These are phyloP conservation scores for Merodon equestris DNA, from an alignment of 2,888 invertebrate genomes.

Conservation along the genomic window DNA sequence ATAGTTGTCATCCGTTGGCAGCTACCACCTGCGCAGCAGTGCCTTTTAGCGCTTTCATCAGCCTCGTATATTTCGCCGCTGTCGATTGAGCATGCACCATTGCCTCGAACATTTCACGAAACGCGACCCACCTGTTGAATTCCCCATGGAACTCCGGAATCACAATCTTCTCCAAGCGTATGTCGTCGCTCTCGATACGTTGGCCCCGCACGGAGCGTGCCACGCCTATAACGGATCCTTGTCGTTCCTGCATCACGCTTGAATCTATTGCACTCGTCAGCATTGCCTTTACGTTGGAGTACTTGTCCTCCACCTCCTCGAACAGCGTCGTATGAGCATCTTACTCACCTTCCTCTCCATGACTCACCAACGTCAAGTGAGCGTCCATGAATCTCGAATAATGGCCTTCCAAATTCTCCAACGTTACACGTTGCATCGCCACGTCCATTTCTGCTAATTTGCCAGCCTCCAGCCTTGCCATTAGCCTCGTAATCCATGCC, in stretches of 20 bases:
- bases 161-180: no score
- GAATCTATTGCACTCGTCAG: slow-evolving; percentile 16
- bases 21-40: slow-evolving; percentile 7
- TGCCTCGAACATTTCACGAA: no score
- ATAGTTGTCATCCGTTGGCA: slow-evolving; percentile 19
- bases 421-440: slow-evolving; percentile 14
- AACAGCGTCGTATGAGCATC: slow-evolving; percentile 19
- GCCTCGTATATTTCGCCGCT: no score
- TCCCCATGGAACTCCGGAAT: no score
- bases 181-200: no score
- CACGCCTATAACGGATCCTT: slow-evolving; percentile 12
- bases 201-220: no score
- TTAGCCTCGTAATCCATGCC: slow-evolving; percentile 5
- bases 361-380: slow-evolving; percentile 21
- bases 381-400: slow-evolving; percentile 21
- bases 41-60: slow-evolving; percentile 30
- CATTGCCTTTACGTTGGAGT: slow-evolving; percentile 22
- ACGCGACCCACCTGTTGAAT: no score
- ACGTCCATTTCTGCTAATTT: slow-evolving; percentile 1
- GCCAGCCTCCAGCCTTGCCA: slow-evolving; percentile 8
- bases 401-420: slow-evolving; percentile 26
- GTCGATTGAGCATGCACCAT: no score
- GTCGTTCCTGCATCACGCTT: slow-evolving; percentile 1
- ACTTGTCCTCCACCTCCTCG: slow-evolving; percentile 15
- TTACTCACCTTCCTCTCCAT: slow-evolving; percentile 1